Conservation (phyloP, 2,797 vertebrate species). For the Scleropages formosus region DNA sequence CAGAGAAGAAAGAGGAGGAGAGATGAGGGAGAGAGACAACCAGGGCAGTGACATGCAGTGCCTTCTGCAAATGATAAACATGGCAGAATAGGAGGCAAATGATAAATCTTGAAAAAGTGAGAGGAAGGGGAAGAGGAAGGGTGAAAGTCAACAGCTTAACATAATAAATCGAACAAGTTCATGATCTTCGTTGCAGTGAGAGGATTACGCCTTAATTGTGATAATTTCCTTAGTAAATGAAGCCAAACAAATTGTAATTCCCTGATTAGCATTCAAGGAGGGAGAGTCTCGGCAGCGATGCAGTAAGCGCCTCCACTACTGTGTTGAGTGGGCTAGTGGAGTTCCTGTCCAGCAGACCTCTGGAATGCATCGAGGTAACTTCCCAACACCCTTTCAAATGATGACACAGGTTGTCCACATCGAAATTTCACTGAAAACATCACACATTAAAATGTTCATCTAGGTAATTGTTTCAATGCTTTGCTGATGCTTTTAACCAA, state of each 20-base stretch:
- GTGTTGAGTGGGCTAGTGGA: not conserved
- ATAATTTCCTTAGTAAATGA: constrained; percentile 9
- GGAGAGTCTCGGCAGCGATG: not conserved
- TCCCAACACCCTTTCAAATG: too few species aligned
- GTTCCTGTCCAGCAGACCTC: not conserved
- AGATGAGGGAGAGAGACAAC: too few species aligned
- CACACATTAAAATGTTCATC: too few species aligned
- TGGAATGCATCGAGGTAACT: not conserved
- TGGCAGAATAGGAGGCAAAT: not conserved
- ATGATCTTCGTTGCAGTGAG: not conserved
- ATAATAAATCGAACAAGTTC: not conserved
- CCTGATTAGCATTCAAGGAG: not conserved
- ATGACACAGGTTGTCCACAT: too few species aligned
- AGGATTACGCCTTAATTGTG: constrained; percentile 11
- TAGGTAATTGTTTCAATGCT: too few species aligned
- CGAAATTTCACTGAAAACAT: too few species aligned
- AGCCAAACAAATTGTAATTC: not conserved
- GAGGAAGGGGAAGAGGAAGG: not conserved
- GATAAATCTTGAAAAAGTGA: not conserved
- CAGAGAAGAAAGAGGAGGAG: too few species aligned
- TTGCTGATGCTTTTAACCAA: too few species aligned
- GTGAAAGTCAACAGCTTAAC: not conserved
- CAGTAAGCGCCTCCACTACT: too few species aligned
- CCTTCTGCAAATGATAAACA: not conserved
- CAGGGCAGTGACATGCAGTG: not conserved